Evolutionary conservation across 2,113 vertebrate genomes (phyloP), one percentile per base, ranked within the genome.

Genomic region (Ictalurus punctatus): DNA sequence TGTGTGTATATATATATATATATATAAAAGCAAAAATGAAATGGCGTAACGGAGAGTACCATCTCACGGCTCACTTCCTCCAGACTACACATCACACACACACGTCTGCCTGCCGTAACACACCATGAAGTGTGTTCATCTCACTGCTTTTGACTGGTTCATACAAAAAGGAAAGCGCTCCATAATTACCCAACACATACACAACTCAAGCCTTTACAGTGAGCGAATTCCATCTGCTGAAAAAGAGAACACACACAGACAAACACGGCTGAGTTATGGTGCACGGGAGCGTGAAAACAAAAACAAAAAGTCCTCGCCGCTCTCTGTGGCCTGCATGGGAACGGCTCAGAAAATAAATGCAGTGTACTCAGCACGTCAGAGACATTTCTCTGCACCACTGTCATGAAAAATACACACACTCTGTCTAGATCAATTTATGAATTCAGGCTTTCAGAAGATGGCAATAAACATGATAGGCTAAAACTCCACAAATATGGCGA

Each of bases 251-350:
- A 54, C 30, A 48, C 54, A 40, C 71, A 84, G 21, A 73, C 21
- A 82, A 63, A 85, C 21, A 89, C 71, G 87, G 87, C 87, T 89
- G 87, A 89, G 87, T 86, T 78, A 88, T 78, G 84, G 37, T 69
- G 86, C 90, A 88, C 56, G 25, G 81, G 79, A 83, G 90, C 90
- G 67, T 90, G 87, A 90, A 90, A 88, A 90, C 90, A 83, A 83
- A 74, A 88, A 63, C 86, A 89, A 13, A 63, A 61, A 59, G 81
- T 61, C 81, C 71, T 84, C 23, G 12, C 23, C 59, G 40, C 69
- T 74, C 81, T 59, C 82, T 84, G 40, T 67, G 48, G 83, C 48
- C 83, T 61, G 86, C 71, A 37, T 86, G 89, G 84, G 86, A 90
- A 88, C 76, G 34, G 67, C 30, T 56, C 56, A 25, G 63, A 67